phyloP scores from a whole-genome alignment of 2,888 invertebrate species.

The Carterocephalus palaemon region DNA sequence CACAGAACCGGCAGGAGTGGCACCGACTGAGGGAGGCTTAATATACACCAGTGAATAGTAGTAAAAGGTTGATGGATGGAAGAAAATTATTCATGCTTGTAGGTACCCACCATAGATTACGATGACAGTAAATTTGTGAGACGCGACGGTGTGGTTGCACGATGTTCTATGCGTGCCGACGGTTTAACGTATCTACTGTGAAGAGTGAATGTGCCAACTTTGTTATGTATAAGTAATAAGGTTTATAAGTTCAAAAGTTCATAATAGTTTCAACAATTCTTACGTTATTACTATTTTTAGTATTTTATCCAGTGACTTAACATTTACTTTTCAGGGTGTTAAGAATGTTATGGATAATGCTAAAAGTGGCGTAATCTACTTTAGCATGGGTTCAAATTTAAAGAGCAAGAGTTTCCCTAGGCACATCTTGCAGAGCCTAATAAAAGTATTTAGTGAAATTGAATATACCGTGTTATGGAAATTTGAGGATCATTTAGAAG shows the following conservation, averaged over 20 bases:
- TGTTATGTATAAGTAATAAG: background rate
- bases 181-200: too few relatives aligned
- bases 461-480: conserved; percentile 70
- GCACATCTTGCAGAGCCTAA: conserved; percentile 40
- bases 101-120: background rate
- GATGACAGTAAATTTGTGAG: background rate
- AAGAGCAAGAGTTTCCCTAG: conserved; percentile 49
- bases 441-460: conserved; percentile 52
- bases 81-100: background rate
- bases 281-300: conserved; percentile 16
- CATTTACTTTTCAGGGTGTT: conserved; percentile 43
- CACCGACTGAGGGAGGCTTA: too few relatives aligned
- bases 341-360: conserved; percentile 55
- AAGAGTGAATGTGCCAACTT: too few relatives aligned
- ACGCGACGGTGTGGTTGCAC: background rate
- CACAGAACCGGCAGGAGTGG: too few relatives aligned
- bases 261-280: background rate
- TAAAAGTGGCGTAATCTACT: conserved; percentile 61
- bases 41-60: background rate
- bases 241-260: background rate
- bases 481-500: conserved; percentile 48
- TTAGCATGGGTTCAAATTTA: conserved; percentile 68
- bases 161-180: too few relatives aligned
- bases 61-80: background rate
- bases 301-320: conserved; percentile 17